These are phyloP conservation scores for Rhagium mordax DNA, from an alignment of 2,888 invertebrate species.

Conservation along the genomic window DNA sequence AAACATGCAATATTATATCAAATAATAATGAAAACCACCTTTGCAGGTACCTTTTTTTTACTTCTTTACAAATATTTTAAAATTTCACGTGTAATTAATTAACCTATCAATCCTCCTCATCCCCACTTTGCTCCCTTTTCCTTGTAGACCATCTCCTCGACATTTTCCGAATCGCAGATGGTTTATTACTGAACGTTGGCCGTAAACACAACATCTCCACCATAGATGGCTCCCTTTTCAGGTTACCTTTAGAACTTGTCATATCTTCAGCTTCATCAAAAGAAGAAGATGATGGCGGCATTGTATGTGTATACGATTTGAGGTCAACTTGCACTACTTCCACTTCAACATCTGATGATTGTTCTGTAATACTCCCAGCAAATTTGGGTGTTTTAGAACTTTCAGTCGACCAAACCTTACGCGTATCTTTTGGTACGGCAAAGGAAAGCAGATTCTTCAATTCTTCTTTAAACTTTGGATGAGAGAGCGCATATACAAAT, in stretches of 20 bases:
- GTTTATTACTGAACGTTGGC: slow-evolving; percentile 72
- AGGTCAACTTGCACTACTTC: slow-evolving; percentile 28
- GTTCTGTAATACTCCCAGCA: neutral
- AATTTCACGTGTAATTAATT: neutral
- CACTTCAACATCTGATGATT: slow-evolving; percentile 30
- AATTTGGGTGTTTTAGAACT: neutral
- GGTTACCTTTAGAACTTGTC: slow-evolving; percentile 23
- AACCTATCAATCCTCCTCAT: slow-evolving; percentile 12
- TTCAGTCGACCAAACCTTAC: slow-evolving; percentile 23
- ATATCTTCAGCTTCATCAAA: slow-evolving; percentile 8
- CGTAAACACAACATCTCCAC: slow-evolving; percentile 62
- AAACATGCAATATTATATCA: too few relatives aligned
- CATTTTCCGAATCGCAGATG: slow-evolving; percentile 69
- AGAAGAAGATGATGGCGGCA: neutral
- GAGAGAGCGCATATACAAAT: slow-evolving; percentile 84
- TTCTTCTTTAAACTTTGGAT: slow-evolving; percentile 83
- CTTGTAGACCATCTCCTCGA: slow-evolving; percentile 60
- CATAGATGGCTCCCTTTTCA: slow-evolving; percentile 20
- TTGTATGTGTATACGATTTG: neutral
- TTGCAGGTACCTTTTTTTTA: too few relatives aligned
- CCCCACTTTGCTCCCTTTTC: slow-evolving; percentile 32
- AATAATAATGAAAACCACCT: too few relatives aligned
- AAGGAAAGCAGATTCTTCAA: slow-evolving; percentile 45
- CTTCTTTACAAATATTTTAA: too few relatives aligned
- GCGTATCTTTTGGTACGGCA: slow-evolving; percentile 30